phyloP scores from a whole-genome alignment of 2,888 invertebrate genomes.

The Agriotes lineatus region DNA sequence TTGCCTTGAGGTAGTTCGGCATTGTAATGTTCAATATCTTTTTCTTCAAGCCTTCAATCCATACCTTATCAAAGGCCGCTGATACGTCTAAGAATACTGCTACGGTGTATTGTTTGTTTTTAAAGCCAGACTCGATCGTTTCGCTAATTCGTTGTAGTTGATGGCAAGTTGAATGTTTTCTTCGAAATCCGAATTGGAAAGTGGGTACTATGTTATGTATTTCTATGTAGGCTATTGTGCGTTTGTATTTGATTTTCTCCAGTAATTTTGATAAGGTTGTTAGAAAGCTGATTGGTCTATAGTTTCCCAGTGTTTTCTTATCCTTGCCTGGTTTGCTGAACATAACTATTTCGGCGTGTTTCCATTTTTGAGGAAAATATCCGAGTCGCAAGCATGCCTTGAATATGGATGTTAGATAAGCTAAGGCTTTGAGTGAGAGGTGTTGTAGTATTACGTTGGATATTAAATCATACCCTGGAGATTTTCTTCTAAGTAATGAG shows the following conservation, averaged over 20 bases:
- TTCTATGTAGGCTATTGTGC: not conserved
- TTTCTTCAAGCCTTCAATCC: not conserved
- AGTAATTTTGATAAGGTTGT: not conserved
- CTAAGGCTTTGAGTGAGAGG: not conserved
- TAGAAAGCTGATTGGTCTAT: not conserved
- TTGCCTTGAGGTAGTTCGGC: not conserved
- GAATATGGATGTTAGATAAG: not conserved
- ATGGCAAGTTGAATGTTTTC: not conserved
- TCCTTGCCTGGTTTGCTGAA: not conserved
- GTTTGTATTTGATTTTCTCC: not conserved
- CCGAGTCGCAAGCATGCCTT: not conserved
- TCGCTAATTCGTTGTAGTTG: too few relatives aligned
- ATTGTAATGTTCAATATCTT: too few relatives aligned
- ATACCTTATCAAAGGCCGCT: not conserved
- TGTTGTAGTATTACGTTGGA: not conserved
- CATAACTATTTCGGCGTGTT: not conserved
- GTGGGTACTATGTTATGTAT: not conserved
- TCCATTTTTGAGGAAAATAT: not conserved
- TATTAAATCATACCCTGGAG: not conserved
- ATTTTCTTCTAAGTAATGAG: not conserved
- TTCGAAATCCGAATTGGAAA: not conserved
- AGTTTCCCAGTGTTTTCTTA: not conserved
- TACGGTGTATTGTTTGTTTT: not conserved
- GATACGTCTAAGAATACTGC: not conserved
- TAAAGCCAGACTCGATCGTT: not conserved